Percentiles rank a stretch among this genome's conserved stretches.
phyloP scores from a whole-genome alignment of 2,113 vertebrate species.

The Myodes glareolus region DNA sequence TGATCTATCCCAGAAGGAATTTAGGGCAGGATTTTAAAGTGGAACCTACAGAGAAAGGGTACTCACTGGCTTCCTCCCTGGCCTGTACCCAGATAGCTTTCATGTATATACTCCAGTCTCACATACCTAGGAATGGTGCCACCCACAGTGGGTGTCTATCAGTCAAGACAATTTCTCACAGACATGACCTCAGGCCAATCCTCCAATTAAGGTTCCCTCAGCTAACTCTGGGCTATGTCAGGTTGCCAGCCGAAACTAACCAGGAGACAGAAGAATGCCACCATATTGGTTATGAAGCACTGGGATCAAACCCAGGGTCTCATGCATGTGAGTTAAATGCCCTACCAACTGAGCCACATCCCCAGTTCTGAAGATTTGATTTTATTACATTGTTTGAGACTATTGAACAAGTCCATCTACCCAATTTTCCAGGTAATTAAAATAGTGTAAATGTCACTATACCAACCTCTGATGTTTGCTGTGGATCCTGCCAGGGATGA shows the following conservation, averaged over 20 bases:
- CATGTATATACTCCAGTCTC: neutral
- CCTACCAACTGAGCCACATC: neutral
- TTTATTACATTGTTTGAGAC: constrained; percentile 80
- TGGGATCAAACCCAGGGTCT: neutral
- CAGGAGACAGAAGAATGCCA: neutral
- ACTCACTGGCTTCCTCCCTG: neutral
- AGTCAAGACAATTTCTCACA: neutral
- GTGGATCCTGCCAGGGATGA: constrained; percentile 79
- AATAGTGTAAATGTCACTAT: constrained; percentile 86
- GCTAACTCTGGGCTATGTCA: neutral
- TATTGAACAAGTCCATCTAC: constrained; percentile 81
- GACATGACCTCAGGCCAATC: too few species aligned
- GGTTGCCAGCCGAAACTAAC: neutral
- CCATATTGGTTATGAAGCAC: neutral
- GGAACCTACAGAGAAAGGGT: neutral
- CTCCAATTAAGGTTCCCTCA: neutral
- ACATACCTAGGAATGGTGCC: neutral
- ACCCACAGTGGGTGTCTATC: neutral
- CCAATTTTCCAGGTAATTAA: constrained; percentile 86
- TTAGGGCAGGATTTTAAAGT: neutral
- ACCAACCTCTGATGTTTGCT: constrained; percentile 78
- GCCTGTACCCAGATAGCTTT: neutral
- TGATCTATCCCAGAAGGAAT: neutral
- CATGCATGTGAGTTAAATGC: neutral
- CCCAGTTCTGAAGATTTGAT: constrained; percentile 76